Evolutionary conservation across 1,140 invertebrate genomes (phyloP).

Genomic region (Himalopsyche phryganea): DNA sequence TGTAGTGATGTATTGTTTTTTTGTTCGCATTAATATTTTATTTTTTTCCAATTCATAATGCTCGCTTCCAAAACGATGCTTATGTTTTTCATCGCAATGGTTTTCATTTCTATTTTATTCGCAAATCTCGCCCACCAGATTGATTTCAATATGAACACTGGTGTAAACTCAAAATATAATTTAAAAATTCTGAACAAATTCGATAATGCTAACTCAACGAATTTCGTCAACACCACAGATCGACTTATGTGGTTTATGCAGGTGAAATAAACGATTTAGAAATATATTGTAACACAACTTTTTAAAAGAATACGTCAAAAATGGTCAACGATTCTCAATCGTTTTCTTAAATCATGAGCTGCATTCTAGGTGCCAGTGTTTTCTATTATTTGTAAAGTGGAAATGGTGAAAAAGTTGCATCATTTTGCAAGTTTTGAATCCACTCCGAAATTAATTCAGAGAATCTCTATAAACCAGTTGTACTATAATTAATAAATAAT

Average conservation of each 20-base stretch:
- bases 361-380: too few species aligned
- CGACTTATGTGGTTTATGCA: conserved; percentile 76
- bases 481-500: too few species aligned
- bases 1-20: too few species aligned
- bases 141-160: conserved; percentile 45
- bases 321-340: background rate
- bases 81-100: conserved; percentile 40
- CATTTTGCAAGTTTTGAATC: background rate
- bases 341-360: too few species aligned
- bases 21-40: too few species aligned
- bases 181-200: conserved; percentile 40
- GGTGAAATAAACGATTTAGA: conserved; percentile 49
- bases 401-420: conserved; percentile 10
- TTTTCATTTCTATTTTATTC: conserved; percentile 46
- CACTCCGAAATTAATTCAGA: too few species aligned
- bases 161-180: conserved; percentile 38
- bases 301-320: conserved; percentile 4
- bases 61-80: conserved; percentile 44
- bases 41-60: conserved; percentile 34
- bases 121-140: conserved; percentile 47
- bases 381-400: conserved; percentile 3
- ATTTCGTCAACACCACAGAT: conserved; percentile 52
- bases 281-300: conserved; percentile 11
- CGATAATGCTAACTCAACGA: conserved; percentile 43
- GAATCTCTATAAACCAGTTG: too few species aligned